Evolutionary conservation across 2,797 vertebrate genomes (phyloP).

Genomic region (Peromyscus melanophrys): DNA sequence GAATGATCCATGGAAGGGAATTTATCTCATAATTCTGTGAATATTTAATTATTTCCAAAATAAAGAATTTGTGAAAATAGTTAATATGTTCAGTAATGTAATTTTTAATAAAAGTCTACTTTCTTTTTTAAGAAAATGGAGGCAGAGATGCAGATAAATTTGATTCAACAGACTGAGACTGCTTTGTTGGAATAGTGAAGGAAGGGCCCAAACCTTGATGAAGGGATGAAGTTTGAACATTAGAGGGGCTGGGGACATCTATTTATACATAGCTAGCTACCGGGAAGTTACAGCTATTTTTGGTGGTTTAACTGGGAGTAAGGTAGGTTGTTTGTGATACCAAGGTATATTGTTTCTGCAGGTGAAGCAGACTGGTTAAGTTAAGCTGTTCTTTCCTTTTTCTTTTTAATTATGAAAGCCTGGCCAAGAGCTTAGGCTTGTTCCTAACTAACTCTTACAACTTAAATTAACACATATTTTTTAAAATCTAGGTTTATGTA

Average conservation of each 20-base stretch:
- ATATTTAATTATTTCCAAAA: background rate
- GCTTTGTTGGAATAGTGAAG: no score
- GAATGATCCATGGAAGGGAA: background rate
- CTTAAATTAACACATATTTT: background rate
- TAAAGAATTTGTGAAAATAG: background rate
- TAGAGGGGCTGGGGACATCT: no score
- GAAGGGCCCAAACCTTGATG: background rate
- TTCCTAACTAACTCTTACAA: background rate
- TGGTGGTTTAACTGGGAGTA: background rate
- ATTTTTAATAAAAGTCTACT: slow-evolving; percentile 32
- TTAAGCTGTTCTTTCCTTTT: background rate
- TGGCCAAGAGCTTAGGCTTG: background rate
- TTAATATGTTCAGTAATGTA: background rate
- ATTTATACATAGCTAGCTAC: background rate
- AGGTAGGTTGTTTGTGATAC: no score
- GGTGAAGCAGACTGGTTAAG: background rate
- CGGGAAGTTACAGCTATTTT: background rate
- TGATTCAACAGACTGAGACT: background rate
- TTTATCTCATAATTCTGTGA: background rate
- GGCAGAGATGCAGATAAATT: background rate
- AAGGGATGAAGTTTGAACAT: background rate
- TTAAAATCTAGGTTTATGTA: background rate
- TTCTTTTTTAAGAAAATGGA: background rate
- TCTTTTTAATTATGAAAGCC: background rate
- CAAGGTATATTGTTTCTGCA: background rate